Percentiles rank a stretch among this genome's conserved stretches.
These are phyloP conservation scores for Pharmacophagus antenor DNA, from an alignment of 2,888 invertebrate genomes.

Conservation along the genomic window DNA sequence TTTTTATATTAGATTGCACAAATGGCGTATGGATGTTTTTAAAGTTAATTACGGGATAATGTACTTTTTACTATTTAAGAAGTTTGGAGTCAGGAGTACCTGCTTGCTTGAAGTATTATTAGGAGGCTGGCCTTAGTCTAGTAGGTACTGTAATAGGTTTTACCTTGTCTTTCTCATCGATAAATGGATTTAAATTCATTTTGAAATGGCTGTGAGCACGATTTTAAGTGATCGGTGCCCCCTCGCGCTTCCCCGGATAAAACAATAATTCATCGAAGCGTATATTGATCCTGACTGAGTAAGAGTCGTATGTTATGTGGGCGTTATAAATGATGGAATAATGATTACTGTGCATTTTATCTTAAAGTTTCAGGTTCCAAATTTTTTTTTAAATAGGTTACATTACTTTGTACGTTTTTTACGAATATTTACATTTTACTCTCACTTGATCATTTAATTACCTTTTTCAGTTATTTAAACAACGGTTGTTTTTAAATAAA, in stretches of 20 bases:
- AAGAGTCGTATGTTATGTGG: background rate
- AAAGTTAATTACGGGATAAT: constrained; percentile 24
- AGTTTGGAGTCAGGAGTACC: constrained; percentile 55
- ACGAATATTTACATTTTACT: too few relatives aligned
- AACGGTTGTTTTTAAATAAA: too few relatives aligned
- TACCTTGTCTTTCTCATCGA: constrained; percentile 34
- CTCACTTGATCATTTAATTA: too few relatives aligned
- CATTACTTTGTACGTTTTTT: too few relatives aligned
- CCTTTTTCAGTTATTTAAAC: too few relatives aligned
- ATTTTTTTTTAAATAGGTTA: too few relatives aligned
- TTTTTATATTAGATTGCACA: constrained; percentile 3
- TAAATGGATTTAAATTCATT: constrained; percentile 55
- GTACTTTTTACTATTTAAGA: constrained; percentile 30
- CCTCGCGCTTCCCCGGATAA: constrained; percentile 55
- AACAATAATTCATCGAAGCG: constrained; percentile 45
- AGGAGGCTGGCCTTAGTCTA: constrained; percentile 17
- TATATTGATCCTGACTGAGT: constrained; percentile 36
- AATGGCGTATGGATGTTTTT: background rate
- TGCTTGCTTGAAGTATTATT: constrained; percentile 37
- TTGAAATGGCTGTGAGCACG: constrained; percentile 60
- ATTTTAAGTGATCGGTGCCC: constrained; percentile 45
- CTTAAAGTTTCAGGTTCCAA: too few relatives aligned
- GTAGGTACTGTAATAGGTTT: background rate
- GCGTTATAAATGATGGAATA: background rate
- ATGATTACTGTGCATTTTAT: background rate